Conservation (phyloP, 1,140 invertebrate species). For the Penaeus japonicus region DNA sequence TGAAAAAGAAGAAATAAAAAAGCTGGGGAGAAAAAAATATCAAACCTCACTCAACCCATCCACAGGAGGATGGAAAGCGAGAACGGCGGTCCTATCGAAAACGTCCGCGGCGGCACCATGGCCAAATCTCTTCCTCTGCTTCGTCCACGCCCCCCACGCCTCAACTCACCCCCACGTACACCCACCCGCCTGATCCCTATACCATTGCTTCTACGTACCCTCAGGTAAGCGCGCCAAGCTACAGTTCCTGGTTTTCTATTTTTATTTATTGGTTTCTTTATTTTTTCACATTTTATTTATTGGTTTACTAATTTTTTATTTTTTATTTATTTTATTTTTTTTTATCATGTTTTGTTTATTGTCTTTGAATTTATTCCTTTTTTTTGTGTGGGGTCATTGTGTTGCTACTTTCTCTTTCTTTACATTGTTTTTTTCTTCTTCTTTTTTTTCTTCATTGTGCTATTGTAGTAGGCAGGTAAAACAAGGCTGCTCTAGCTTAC, state of each 20-base stretch:
- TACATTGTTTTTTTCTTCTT: no score
- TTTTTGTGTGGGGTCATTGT: no score
- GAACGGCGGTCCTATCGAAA: constrained; percentile 42
- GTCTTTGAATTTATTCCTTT: no score
- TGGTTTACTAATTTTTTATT: no score
- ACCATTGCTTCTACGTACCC: constrained; percentile 53
- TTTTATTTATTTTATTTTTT: no score
- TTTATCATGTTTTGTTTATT: no score
- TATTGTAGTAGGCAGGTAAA: no score
- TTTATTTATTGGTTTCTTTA: background rate
- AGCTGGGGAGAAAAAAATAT: background rate
- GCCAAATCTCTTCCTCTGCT: constrained; percentile 42
- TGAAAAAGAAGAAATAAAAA: background rate
- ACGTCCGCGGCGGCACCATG: constrained; percentile 19
- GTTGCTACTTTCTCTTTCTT: no score
- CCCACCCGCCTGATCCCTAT: constrained; percentile 50
- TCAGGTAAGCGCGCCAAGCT: constrained; percentile 8
- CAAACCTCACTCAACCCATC: background rate
- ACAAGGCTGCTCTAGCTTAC: no score
- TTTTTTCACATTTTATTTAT: background rate
- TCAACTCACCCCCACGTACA: constrained; percentile 57
- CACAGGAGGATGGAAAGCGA: constrained; percentile 52
- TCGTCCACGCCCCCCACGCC: constrained; percentile 51
- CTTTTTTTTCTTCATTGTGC: no score
- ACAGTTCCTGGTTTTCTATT: background rate